phyloP scores from a whole-genome alignment of 1,140 invertebrate genomes.

The Apis cerana region DNA sequence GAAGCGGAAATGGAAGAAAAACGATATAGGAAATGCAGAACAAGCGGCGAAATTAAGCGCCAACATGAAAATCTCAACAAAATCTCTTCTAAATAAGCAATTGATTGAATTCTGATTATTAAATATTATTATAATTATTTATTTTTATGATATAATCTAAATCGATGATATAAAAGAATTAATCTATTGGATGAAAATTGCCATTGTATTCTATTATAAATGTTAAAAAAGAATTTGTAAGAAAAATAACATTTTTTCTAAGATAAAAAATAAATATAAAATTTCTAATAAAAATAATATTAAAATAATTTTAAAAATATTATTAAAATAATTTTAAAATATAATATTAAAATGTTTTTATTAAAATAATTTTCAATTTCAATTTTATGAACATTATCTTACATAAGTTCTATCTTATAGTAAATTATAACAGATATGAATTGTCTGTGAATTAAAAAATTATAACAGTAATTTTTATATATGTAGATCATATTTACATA shows the following conservation, averaged over 20 bases:
- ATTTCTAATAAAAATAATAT: no score
- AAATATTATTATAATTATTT: not conserved
- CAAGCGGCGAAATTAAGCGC: slow-evolving; percentile 27
- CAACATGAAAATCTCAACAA: not conserved
- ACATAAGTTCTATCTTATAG: not conserved
- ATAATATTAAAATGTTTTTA: not conserved
- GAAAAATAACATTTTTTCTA: not conserved
- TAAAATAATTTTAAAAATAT: not conserved
- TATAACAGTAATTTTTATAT: not conserved
- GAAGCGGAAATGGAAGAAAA: slow-evolving; percentile 27
- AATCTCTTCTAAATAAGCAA: not conserved
- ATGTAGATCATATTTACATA: no score
- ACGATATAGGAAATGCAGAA: slow-evolving; percentile 31
- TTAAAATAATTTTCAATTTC: not conserved
- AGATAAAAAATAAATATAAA: not conserved
- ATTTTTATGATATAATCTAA: no score
- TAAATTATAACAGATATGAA: not conserved
- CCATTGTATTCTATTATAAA: not conserved
- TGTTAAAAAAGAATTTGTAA: not conserved
- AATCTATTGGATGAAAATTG: not conserved
- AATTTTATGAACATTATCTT: not conserved
- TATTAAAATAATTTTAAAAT: not conserved
- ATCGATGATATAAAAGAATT: not conserved
- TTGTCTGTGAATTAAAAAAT: not conserved
- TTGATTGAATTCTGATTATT: not conserved